A percentile compares a stretch with the other conserved stretches of the same genome.
phyloP scores from a whole-genome alignment of 2,113 vertebrate species.

The Dipodomys merriami region DNA sequence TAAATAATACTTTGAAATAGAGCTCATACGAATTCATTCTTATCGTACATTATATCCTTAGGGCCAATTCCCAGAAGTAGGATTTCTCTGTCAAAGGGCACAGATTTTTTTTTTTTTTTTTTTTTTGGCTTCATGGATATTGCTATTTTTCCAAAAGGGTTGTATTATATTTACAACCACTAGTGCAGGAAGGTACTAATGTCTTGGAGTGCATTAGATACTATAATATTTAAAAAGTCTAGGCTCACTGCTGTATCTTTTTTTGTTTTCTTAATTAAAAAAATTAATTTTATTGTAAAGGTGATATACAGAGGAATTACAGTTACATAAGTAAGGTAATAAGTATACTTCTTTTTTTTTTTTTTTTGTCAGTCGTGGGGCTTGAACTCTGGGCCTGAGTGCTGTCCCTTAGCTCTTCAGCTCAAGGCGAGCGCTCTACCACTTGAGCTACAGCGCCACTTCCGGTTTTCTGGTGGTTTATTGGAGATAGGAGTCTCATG shows the following conservation, averaged over 20 bases:
- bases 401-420: too few species aligned
- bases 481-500: too few species aligned
- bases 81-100: conserved; percentile 62
- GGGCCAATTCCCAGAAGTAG: conserved; percentile 55
- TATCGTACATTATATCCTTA: conserved; percentile 56
- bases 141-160: conserved; percentile 50
- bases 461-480: too few species aligned
- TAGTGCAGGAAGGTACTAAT: not conserved
- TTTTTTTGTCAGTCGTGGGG: too few species aligned
- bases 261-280: too few species aligned
- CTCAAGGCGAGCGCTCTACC: too few species aligned
- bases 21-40: not conserved
- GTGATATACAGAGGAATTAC: too few species aligned
- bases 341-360: too few species aligned
- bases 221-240: not conserved
- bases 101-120: not conserved
- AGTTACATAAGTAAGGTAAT: too few species aligned
- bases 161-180: not conserved
- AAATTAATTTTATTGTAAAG: too few species aligned
- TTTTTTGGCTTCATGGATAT: not conserved
- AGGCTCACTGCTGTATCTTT: not conserved
- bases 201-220: not conserved
- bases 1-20: conserved; percentile 53
- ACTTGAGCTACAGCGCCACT: too few species aligned
- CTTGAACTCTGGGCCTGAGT: too few species aligned